Percentiles rank a stretch among this genome's conserved stretches.
Evolutionary conservation across 2,888 invertebrate species (phyloP).

Genomic region (Gymnocheta viridis): DNA sequence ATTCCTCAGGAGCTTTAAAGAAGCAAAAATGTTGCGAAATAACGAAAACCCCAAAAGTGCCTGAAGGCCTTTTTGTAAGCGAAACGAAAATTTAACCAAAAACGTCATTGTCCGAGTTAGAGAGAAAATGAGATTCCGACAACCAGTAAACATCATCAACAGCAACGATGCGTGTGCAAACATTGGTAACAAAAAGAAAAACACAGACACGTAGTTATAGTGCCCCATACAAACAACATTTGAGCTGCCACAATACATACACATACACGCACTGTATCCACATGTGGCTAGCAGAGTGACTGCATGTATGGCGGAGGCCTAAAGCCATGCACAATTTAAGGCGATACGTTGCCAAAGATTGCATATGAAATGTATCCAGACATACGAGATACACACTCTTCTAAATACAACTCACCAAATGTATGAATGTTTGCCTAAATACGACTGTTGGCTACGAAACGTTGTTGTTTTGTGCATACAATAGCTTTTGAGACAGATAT

Average conservation of each 20-base stretch:
- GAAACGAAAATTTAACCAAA: conserved; percentile 63
- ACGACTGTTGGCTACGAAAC: conserved; percentile 30
- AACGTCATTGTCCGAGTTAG: conserved; percentile 59
- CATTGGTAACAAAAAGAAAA: conserved; percentile 50
- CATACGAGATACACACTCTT: conserved; percentile 43
- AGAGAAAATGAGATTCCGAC: conserved; percentile 48
- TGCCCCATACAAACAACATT: conserved; percentile 28
- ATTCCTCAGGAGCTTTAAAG: conserved; percentile 47
- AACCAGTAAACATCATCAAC: conserved; percentile 65
- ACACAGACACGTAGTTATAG: not conserved
- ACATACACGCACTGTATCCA: conserved; percentile 24
- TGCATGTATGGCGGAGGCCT: conserved; percentile 34
- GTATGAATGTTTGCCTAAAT: conserved; percentile 7
- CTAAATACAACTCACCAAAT: not conserved
- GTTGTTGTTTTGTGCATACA: conserved; percentile 8
- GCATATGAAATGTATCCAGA: conserved; percentile 55
- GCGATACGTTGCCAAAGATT: conserved; percentile 62
- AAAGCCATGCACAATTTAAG: conserved; percentile 54
- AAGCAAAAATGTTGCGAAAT: conserved; percentile 16
- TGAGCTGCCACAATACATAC: conserved; percentile 10
- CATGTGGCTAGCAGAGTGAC: conserved; percentile 44
- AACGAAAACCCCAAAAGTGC: conserved; percentile 36
- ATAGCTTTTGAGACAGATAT: conserved; percentile 48
- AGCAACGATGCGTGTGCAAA: conserved; percentile 63
- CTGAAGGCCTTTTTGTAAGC: conserved; percentile 46